Evolutionary conservation across 2,797 vertebrate species (phyloP).

Genomic region (Aulostomus chinensis): DNA sequence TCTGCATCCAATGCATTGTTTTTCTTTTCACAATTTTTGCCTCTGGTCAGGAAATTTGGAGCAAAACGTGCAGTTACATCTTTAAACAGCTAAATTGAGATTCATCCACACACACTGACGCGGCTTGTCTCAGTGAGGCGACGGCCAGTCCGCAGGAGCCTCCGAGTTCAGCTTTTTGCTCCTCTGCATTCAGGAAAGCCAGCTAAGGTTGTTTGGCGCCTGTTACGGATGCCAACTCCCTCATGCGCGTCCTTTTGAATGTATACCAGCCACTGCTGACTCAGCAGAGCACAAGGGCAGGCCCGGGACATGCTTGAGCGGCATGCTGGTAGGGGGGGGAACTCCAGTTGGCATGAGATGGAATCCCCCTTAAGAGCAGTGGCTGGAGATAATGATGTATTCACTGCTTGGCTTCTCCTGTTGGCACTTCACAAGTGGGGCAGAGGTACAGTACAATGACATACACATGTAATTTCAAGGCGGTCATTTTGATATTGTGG

Average conservation of each 20-base stretch:
- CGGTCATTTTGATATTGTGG: no score
- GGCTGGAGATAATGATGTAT: background rate
- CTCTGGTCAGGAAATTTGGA: conserved; percentile 6
- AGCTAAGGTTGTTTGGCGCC: conserved; percentile 39
- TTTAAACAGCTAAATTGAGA: conserved; percentile 14
- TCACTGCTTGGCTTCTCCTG: conserved; percentile 1
- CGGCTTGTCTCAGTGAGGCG: conserved; percentile 10
- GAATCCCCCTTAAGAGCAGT: conserved; percentile 1
- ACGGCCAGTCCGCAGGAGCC: conserved; percentile 9
- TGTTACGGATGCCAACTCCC: conserved; percentile 12
- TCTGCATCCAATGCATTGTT: no score
- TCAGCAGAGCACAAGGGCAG: conserved; percentile 26
- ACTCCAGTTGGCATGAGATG: conserved; percentile 40
- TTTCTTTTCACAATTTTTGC: no score
- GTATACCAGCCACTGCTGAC: conserved; percentile 29
- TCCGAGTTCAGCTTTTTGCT: conserved; percentile 25
- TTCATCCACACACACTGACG: conserved; percentile 28
- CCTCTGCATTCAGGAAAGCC: conserved; percentile 27
- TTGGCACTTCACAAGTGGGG: conserved; percentile 3
- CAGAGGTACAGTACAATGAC: no score
- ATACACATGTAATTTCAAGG: no score
- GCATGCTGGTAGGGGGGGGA: conserved; percentile 19
- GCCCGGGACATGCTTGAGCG: conserved; percentile 12
- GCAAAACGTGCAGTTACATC: conserved; percentile 6
- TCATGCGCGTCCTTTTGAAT: conserved; percentile 36